A percentile compares a stretch with the other conserved stretches of the same genome.
These are phyloP conservation scores for Torymus auratus DNA, from an alignment of 2,888 invertebrate genomes.

Conservation along the genomic window DNA sequence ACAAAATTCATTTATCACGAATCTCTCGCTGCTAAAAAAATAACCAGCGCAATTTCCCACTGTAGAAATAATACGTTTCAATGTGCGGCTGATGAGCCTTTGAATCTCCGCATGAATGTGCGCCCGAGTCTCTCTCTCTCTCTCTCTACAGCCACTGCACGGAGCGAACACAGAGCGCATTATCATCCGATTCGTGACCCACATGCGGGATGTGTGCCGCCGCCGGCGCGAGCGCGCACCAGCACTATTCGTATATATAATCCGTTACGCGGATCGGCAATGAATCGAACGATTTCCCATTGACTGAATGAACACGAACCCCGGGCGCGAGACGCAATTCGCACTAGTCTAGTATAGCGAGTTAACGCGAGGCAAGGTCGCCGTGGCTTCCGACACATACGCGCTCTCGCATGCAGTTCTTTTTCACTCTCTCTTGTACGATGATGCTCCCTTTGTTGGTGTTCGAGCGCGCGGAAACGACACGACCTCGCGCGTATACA, in stretches of 20 bases:
- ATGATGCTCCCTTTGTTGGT: conserved; percentile 22
- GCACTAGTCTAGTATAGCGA: background rate
- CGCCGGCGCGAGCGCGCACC: no score
- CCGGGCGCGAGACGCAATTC: conserved; percentile 21
- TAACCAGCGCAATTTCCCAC: background rate
- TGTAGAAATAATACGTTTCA: background rate
- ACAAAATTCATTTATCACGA: no score
- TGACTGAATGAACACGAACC: conserved; percentile 1
- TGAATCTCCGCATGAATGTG: conserved; percentile 10
- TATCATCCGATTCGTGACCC: conserved; percentile 40
- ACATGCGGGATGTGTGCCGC: conserved; percentile 12
- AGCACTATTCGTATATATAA: background rate
- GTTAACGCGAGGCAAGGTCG: conserved; percentile 37
- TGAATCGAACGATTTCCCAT: conserved; percentile 50
- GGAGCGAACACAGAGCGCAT: background rate
- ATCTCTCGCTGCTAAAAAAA: background rate
- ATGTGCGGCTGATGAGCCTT: background rate
- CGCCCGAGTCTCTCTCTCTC: no score
- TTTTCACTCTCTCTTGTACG: background rate
- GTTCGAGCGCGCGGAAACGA: no score
- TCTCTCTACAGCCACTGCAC: background rate
- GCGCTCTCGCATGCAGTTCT: background rate
- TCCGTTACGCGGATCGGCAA: conserved; percentile 34
- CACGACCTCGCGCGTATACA: background rate
- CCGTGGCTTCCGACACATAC: background rate